A percentile compares a stretch with the other conserved stretches of the same genome.
Evolutionary conservation across 2,888 invertebrate species (phyloP).

Genomic region (Desoria tigrina): DNA sequence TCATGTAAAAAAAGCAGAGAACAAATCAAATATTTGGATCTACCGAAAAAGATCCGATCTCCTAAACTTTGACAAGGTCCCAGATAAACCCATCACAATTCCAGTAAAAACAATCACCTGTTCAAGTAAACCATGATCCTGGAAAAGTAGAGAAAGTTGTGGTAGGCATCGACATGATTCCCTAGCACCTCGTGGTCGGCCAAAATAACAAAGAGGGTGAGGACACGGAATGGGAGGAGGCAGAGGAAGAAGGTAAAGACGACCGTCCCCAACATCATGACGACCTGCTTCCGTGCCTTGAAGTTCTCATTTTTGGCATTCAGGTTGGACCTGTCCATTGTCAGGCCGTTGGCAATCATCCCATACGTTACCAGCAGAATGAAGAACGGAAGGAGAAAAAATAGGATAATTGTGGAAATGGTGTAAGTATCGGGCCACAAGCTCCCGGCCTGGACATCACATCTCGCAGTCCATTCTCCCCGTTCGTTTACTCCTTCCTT

Average conservation of each 20-base stretch:
- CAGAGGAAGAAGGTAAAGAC: conserved; percentile 88
- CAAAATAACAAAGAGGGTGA: conserved; percentile 82
- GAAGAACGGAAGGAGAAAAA: conserved; percentile 80
- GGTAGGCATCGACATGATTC: conserved; percentile 76
- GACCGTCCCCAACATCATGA: conserved; percentile 84
- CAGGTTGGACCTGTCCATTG: conserved; percentile 29
- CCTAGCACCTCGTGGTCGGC: conserved; percentile 67
- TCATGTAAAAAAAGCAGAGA: conserved; percentile 37
- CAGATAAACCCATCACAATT: no score
- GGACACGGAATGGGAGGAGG: conserved; percentile 81
- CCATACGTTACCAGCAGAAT: conserved; percentile 80
- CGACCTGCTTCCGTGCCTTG: conserved; percentile 67
- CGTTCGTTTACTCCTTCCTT: conserved; percentile 70
- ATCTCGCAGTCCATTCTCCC: conserved; percentile 71
- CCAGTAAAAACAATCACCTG: conserved; percentile 8
- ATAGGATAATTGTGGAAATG: conserved; percentile 73
- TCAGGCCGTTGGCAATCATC: conserved; percentile 79
- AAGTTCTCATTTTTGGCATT: conserved; percentile 49
- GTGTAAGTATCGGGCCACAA: conserved; percentile 79
- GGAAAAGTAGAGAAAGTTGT: conserved; percentile 78
- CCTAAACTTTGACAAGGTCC: no score
- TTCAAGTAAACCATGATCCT: conserved; percentile 85
- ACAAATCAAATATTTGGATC: no score
- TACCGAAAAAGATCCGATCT: no score
- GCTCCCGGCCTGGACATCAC: conserved; percentile 73